Conservation (phyloP, 1,140 invertebrate genomes). For the Hylyphantes graminicola region DNA sequence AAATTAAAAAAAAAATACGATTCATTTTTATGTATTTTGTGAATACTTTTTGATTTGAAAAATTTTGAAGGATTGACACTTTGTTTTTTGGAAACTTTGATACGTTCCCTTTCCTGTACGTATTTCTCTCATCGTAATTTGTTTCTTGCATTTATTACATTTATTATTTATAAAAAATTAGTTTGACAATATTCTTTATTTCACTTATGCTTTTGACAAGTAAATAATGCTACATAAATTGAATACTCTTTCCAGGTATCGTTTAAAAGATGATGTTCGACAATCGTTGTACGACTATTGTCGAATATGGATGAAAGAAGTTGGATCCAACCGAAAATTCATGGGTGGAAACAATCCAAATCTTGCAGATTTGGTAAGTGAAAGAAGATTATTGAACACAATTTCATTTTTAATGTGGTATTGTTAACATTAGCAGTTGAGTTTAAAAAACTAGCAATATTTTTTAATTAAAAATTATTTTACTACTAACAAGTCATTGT, state of each 20-base stretch:
- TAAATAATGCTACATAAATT: not conserved
- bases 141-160: not conserved
- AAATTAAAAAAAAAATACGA: not conserved
- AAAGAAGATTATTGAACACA: too few relatives aligned
- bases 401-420: too few relatives aligned
- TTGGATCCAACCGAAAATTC: conserved; percentile 79
- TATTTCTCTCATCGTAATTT: not conserved
- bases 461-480: too few relatives aligned
- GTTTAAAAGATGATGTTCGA: conserved; percentile 88
- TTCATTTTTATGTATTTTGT: too few relatives aligned
- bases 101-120: too few relatives aligned
- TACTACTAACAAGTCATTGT: too few relatives aligned
- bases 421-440: too few relatives aligned
- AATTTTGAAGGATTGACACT: too few relatives aligned
- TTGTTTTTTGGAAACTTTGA: too few relatives aligned
- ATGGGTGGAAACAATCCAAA: conserved; percentile 87
- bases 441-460: too few relatives aligned
- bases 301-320: conserved; percentile 79
- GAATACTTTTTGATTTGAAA: too few relatives aligned
- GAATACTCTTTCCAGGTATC: conserved; percentile 73
- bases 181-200: not conserved
- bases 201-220: too few relatives aligned
- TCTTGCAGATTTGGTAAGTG: conserved; percentile 84
- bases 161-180: not conserved
- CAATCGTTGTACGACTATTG: conserved; percentile 90